Evolutionary conservation across 2,797 vertebrate genomes (phyloP).

Genomic region (Catharus ustulatus): DNA sequence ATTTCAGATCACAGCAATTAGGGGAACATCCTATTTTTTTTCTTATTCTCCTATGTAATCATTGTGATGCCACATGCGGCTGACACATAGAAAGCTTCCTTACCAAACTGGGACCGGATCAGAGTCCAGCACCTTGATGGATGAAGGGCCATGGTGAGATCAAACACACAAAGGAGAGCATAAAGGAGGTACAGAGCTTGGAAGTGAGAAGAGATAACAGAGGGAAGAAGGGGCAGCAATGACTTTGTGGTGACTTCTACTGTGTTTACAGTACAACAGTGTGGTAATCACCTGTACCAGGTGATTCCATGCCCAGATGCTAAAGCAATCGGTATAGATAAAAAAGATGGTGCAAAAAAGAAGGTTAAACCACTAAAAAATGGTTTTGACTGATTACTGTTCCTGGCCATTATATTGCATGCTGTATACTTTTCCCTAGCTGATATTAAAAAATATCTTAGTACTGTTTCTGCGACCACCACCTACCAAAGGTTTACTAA

Average conservation of each 20-base stretch:
- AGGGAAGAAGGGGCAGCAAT: neutral
- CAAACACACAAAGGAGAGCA: neutral
- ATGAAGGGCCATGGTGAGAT: neutral
- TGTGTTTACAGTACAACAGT: neutral
- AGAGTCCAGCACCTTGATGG: neutral
- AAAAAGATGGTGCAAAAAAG: neutral
- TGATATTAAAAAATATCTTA: neutral
- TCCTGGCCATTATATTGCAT: neutral
- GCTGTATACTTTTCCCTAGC: neutral
- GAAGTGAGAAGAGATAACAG: neutral
- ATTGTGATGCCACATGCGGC: neutral
- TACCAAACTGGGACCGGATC: neutral
- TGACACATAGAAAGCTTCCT: neutral
- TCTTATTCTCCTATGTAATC: neutral
- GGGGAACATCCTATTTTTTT: neutral
- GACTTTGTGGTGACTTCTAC: neutral
- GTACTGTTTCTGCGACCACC: neutral
- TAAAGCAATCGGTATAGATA: neutral
- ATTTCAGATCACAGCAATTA: neutral
- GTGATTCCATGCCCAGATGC: rapidly evolving
- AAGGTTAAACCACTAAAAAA: neutral
- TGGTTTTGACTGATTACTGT: neutral
- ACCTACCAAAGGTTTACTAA: neutral
- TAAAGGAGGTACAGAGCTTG: neutral
- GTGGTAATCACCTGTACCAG: neutral